These are phyloP conservation scores for Trachurus trachurus DNA, from an alignment of 2,797 vertebrate genomes.

Conservation along the genomic window DNA sequence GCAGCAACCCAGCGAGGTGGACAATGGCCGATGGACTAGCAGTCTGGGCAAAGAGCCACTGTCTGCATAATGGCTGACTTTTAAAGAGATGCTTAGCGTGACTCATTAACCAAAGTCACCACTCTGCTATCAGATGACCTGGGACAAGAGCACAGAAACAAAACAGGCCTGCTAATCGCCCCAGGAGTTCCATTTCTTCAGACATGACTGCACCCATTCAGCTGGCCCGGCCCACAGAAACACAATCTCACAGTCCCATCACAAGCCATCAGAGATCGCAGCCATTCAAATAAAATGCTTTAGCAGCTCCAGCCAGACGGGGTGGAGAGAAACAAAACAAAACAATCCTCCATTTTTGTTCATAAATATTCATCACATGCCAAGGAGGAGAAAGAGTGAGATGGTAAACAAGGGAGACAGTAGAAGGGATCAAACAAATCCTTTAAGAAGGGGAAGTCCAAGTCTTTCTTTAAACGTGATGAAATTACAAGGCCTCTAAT, in stretches of 20 bases:
- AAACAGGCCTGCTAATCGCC: slow-evolving; percentile 83
- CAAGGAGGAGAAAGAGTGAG: slow-evolving; percentile 62
- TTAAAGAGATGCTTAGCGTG: slow-evolving; percentile 87
- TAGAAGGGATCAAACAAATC: slow-evolving; percentile 81
- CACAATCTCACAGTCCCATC: slow-evolving; percentile 81
- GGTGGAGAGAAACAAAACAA: slow-evolving; percentile 72
- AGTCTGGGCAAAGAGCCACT: slow-evolving; percentile 83
- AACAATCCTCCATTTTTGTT: slow-evolving; percentile 79
- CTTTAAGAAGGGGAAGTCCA: slow-evolving; percentile 78
- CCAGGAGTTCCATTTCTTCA: slow-evolving; percentile 83
- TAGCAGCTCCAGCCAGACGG: slow-evolving; percentile 73
- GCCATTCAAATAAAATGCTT: slow-evolving; percentile 83
- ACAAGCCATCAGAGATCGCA: slow-evolving; percentile 83
- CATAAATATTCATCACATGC: slow-evolving; percentile 84
- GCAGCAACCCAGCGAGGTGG: slow-evolving; percentile 58
- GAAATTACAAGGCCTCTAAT: slow-evolving; percentile 87
- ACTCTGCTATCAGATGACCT: slow-evolving; percentile 89
- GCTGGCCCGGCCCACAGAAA: slow-evolving; percentile 84
- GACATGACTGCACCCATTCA: slow-evolving; percentile 87
- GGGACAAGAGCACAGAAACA: slow-evolving; percentile 84
- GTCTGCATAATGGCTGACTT: slow-evolving; percentile 88
- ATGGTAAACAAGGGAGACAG: slow-evolving; percentile 76
- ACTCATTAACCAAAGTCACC: slow-evolving; percentile 89
- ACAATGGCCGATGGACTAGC: slow-evolving; percentile 82
- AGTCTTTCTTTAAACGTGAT: slow-evolving; percentile 85